phyloP scores from a whole-genome alignment of 2,113 vertebrate genomes.

The Ochotona princeps region DNA sequence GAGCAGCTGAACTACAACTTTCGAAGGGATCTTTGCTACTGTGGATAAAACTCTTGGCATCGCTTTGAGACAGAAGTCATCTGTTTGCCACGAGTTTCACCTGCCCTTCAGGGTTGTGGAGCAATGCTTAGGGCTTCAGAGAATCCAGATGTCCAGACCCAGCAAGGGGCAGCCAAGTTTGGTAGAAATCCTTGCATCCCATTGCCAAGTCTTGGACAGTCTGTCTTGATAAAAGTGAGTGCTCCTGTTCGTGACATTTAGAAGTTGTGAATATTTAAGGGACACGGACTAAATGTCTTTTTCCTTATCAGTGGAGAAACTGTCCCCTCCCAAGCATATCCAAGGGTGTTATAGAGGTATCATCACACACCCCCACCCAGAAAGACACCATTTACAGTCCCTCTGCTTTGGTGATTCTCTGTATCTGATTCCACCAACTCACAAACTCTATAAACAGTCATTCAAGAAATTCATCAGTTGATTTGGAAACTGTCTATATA shows the following conservation, averaged over 20 bases:
- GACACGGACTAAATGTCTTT: neutral
- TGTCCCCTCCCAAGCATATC: neutral
- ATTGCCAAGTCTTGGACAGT: neutral
- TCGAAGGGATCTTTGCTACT: neutral
- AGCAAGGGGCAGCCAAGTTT: neutral
- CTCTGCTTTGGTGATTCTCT: neutral
- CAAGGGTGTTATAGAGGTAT: neutral
- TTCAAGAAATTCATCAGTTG: neutral
- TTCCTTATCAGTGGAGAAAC: neutral
- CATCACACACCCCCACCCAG: neutral
- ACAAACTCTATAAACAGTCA: neutral
- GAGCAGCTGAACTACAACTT: neutral
- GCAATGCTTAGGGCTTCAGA: neutral
- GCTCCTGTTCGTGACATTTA: neutral
- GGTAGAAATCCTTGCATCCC: neutral
- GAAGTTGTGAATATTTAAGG: constrained; percentile 29
- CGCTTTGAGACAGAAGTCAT: neutral
- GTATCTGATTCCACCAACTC: neutral
- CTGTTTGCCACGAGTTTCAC: neutral
- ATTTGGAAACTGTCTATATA: neutral
- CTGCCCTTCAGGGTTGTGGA: neutral
- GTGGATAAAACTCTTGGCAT: neutral
- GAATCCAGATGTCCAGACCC: no score
- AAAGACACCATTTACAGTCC: neutral
- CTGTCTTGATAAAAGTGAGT: neutral